phyloP scores from a whole-genome alignment of 2,797 vertebrate genomes.

The Cichlasoma orientale region DNA sequence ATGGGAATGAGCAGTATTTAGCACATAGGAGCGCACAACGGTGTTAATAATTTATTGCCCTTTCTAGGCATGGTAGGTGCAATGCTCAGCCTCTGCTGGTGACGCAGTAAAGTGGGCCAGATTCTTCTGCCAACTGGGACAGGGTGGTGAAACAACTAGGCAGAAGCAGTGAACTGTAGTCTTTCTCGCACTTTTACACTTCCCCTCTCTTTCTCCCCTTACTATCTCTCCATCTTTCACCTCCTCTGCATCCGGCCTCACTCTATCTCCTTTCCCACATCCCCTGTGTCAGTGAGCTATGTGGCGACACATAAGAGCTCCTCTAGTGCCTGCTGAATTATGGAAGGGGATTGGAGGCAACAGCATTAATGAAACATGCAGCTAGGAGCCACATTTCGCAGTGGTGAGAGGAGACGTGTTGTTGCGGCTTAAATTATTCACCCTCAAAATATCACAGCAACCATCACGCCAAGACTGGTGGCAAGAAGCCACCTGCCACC shows the following conservation, averaged over 20 bases:
- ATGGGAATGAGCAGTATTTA: conserved; percentile 66
- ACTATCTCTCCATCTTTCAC: conserved; percentile 52
- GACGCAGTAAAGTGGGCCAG: conserved; percentile 75
- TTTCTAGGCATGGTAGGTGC: conserved; percentile 76
- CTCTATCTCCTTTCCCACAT: conserved; percentile 35
- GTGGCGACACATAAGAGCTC: conserved; percentile 84
- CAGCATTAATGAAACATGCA: conserved; percentile 91
- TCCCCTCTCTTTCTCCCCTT: conserved; percentile 14
- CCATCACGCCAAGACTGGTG: conserved; percentile 73
- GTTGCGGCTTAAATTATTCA: conserved; percentile 82
- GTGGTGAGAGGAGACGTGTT: conserved; percentile 70
- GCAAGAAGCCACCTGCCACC: conserved; percentile 75
- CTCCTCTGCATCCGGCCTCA: conserved; percentile 74
- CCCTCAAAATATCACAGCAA: conserved; percentile 78
- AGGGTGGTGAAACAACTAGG: conserved; percentile 75
- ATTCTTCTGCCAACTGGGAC: conserved; percentile 79
- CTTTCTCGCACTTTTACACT: conserved; percentile 80
- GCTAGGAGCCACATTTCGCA: conserved; percentile 77
- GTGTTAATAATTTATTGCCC: conserved; percentile 85
- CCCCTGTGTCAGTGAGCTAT: conserved; percentile 73
- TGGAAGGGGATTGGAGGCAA: conserved; percentile 81
- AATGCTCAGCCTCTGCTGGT: conserved; percentile 71
- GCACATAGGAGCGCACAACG: conserved; percentile 75
- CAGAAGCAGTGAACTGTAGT: conserved; percentile 81
- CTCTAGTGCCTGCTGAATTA: conserved; percentile 87